Evolutionary conservation across 2,797 vertebrate species (phyloP), one percentile per base, ranked within the genome.

Genomic region (Dermochelys coriacea): DNA sequence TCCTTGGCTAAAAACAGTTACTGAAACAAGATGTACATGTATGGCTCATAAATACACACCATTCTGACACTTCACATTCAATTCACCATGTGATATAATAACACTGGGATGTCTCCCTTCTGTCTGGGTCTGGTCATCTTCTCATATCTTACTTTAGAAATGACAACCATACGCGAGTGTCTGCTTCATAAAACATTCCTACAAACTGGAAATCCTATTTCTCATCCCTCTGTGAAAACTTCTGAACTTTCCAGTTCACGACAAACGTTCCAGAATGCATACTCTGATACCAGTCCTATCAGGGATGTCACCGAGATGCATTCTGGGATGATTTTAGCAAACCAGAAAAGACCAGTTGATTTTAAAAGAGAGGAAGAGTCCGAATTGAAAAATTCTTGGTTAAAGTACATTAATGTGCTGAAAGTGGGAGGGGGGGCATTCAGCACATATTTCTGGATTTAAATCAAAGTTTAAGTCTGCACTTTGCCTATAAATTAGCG

Each of bases 381-480:
- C 82, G 84, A 90, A 55, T 77, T 21, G 85, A 68, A 61, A 90
- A 81, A 74, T 87, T 55, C 25, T 75, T 83, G 91, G 82, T 19
- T 41, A 55, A 71, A 89, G 61, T 6, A 64, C 50, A 3, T 86
- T 0, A 27, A 0, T 0, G 25, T 3, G 50, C 79, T 25, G 55
- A 71, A 71, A 79, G 81, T 1, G 0, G 90, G 31, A 2, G 55
- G 5, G 27, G 55, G 27, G 0, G 89, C n/a, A 5, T 80, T 54
- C 57, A 6, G 64, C 12, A 27, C 31, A 34, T 34, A 61, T 12
- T 85, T 78, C 50, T 37, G 34, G 50, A 37, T 37, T 51, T 8
- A 45, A 27, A 82, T 61, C 78, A 15, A 64, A 82, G 49, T 71
- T 50, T 82, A 61, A 79, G 52, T 87, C 75, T 86, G 77, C 14